These are phyloP conservation scores for Actinia tenebrosa DNA, from an alignment of 64 coral and sea anemone genomes.

Conservation along the genomic window DNA sequence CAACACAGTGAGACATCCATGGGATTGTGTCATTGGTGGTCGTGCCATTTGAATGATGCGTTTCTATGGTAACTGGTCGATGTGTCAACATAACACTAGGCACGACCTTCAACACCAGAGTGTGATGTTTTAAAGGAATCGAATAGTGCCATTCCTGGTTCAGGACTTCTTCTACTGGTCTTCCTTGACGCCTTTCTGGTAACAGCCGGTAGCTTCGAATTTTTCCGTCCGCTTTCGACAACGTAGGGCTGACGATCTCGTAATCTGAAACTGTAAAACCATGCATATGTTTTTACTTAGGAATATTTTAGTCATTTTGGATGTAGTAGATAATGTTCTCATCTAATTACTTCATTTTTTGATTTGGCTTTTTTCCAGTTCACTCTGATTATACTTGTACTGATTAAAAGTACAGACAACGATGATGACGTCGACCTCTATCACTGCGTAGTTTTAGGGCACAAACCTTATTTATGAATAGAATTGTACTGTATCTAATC, in stretches of 20 bases:
- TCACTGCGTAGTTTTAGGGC: no score
- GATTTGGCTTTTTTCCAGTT: no score
- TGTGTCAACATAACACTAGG: neutral
- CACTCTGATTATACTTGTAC: no score
- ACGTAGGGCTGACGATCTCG: constrained; percentile 13
- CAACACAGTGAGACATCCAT: constrained; percentile 16
- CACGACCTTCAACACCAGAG: neutral
- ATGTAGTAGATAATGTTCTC: no score
- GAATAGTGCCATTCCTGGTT: neutral
- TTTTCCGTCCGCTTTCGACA: constrained; percentile 8
- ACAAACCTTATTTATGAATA: no score
- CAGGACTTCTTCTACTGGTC: neutral
- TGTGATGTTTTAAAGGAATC: neutral
- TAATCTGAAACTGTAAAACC: constrained; percentile 19
- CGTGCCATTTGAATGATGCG: neutral
- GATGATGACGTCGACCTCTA: no score
- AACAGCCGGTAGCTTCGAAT: neutral
- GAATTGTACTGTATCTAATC: no score
- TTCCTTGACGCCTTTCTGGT: neutral
- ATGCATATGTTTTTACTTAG: no score
- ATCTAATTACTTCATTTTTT: no score
- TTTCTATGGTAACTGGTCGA: constrained; percentile 5
- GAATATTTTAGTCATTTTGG: no score
- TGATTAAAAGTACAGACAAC: no score
- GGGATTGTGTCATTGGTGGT: neutral